Evolutionary conservation across 2,113 vertebrate species (phyloP).

Genomic region (Epinephelus lanceolatus): DNA sequence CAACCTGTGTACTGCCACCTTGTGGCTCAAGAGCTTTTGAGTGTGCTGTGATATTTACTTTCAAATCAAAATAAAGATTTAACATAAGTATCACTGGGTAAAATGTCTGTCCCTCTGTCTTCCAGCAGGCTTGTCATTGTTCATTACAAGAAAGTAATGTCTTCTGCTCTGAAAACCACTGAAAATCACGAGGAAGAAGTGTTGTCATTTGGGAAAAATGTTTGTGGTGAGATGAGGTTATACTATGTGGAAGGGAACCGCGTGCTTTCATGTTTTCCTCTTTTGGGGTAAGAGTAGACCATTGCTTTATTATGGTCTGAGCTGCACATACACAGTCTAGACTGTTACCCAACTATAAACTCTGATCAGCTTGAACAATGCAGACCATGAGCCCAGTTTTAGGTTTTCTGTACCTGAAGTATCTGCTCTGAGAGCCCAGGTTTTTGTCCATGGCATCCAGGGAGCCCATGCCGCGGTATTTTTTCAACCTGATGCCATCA

Average conservation of each 20-base stretch:
- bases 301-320: not conserved
- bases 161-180: slow-evolving; percentile 17
- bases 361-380: not conserved
- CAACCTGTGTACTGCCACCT: slow-evolving; percentile 1
- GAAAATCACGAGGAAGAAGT: slow-evolving; percentile 28
- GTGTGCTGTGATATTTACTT: not conserved
- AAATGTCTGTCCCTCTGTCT: not conserved
- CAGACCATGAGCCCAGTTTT: not conserved
- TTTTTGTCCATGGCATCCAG: slow-evolving; percentile 99
- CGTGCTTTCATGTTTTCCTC: not conserved
- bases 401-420: slow-evolving; percentile 90
- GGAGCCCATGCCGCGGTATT: slow-evolving; percentile 98
- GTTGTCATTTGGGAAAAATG: slow-evolving; percentile 15
- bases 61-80: not conserved
- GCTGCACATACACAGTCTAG: not conserved
- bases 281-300: not conserved
- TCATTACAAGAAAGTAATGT: not conserved
- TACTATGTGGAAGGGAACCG: not conserved
- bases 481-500: slow-evolving; percentile 97
- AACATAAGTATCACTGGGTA: not conserved
- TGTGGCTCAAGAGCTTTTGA: not conserved
- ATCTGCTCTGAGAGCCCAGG: slow-evolving; percentile 95
- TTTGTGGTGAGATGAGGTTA: not conserved
- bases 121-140: slow-evolving; percentile 11
- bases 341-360: not conserved